These are phyloP conservation scores for Emydoidea blandingii DNA, from an alignment of 2,797 vertebrate species.

Conservation along the genomic window DNA sequence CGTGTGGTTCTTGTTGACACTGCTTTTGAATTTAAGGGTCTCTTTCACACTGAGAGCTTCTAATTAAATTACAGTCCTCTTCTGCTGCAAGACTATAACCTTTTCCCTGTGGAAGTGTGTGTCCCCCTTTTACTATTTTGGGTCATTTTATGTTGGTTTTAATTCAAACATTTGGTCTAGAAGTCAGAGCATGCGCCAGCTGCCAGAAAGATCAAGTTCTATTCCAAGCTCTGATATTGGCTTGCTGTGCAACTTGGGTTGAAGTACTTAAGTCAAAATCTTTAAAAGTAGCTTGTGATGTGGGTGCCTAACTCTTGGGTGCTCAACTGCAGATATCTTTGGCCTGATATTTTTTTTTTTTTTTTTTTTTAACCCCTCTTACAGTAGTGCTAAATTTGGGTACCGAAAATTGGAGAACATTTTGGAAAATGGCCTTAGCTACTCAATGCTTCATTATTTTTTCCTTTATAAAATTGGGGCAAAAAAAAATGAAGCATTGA, in stretches of 20 bases:
- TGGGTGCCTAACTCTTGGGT: background rate
- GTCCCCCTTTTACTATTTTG: background rate
- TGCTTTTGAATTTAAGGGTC: background rate
- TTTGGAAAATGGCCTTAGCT: background rate
- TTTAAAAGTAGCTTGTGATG: background rate
- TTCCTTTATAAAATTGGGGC: too few species aligned
- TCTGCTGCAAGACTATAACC: background rate
- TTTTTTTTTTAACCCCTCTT: background rate
- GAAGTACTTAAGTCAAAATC: background rate
- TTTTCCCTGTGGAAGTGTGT: background rate
- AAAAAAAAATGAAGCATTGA: too few species aligned
- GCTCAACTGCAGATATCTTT: background rate
- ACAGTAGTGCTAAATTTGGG: background rate
- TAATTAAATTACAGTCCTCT: background rate
- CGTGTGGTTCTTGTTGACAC: background rate
- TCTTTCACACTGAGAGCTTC: background rate
- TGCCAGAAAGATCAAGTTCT: background rate
- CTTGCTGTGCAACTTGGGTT: background rate
- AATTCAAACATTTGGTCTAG: background rate
- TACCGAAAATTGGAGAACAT: background rate
- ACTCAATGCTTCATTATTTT: background rate
- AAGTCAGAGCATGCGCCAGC: background rate
- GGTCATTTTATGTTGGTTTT: background rate
- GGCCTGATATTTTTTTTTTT: background rate
- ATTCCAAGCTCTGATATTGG: background rate